A percentile compares a stretch with the other conserved stretches of the same genome.
Conservation (phyloP, 2,113 vertebrate species). For the Bos javanicus region DNA sequence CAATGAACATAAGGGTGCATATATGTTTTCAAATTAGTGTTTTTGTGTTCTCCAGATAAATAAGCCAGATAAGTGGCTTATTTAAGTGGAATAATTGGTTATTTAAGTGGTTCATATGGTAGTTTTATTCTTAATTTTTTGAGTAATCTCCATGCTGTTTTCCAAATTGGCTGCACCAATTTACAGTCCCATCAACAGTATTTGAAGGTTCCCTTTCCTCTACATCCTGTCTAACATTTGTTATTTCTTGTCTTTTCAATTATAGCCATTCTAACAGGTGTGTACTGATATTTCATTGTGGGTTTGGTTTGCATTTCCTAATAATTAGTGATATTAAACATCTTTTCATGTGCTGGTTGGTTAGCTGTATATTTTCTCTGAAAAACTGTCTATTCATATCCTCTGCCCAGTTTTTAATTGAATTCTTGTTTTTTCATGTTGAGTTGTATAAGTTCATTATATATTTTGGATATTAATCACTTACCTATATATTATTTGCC, state of each 20-base stretch:
- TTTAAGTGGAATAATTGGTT: not conserved
- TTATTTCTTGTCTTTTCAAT: not conserved
- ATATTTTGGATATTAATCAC: not conserved
- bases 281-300: not conserved
- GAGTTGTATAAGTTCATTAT: not conserved
- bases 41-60: not conserved
- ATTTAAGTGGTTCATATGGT: not conserved
- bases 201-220: not conserved
- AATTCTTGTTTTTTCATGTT: not conserved
- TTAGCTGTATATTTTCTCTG: not conserved
- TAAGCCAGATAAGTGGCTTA: not conserved
- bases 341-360: not conserved
- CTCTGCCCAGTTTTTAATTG: not conserved
- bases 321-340: not conserved
- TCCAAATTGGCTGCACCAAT: not conserved
- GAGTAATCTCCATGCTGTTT: not conserved
- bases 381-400: not conserved
- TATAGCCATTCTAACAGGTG: not conserved
- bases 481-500: not conserved
- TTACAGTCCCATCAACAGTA: not conserved
- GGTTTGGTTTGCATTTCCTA: not conserved
- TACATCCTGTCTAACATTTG: not conserved
- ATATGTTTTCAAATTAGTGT: not conserved
- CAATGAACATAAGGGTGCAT: not conserved
- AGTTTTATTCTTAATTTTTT: not conserved